Percentiles rank a stretch among this genome's conserved stretches.
Conservation (phyloP, 2,888 invertebrate species). For the Drosophila lutescens region DNA sequence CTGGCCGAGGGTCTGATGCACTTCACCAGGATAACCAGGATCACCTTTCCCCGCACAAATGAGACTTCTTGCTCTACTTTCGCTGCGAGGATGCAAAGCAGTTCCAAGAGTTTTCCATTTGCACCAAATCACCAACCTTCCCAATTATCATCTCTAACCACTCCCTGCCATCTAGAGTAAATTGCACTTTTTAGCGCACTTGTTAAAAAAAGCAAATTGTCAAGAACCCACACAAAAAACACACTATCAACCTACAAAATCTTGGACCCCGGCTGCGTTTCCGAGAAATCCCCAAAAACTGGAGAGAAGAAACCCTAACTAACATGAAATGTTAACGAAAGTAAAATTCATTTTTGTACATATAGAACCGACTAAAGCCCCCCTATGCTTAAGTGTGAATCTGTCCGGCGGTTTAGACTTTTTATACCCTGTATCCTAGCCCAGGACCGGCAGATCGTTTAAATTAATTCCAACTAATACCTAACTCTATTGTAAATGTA, state of each 20-base stretch:
- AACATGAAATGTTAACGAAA: constrained; percentile 71
- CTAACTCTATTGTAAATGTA: constrained; percentile 66
- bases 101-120: constrained; percentile 78
- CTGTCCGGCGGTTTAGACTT: constrained; percentile 58
- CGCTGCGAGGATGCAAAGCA: constrained; percentile 65
- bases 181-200: constrained; percentile 83
- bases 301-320: constrained; percentile 23
- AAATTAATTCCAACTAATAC: constrained; percentile 33
- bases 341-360: constrained; percentile 54
- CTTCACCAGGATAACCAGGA: not conserved
- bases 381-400: constrained; percentile 52
- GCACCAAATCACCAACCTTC: constrained; percentile 31
- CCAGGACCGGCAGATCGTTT: constrained; percentile 22
- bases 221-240: constrained; percentile 12
- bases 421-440: constrained; percentile 62
- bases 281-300: constrained; percentile 6
- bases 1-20: constrained; percentile 15
- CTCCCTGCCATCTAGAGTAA: constrained; percentile 37
- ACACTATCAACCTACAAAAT: constrained; percentile 1
- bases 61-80: constrained; percentile 82
- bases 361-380: constrained; percentile 52
- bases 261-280: constrained; percentile 19
- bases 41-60: constrained; percentile 60
- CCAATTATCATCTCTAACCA: constrained; percentile 7
- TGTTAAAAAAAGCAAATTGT: constrained; percentile 83